Conservation (phyloP, 2,113 vertebrate species). For the Pogona vitticeps region DNA sequence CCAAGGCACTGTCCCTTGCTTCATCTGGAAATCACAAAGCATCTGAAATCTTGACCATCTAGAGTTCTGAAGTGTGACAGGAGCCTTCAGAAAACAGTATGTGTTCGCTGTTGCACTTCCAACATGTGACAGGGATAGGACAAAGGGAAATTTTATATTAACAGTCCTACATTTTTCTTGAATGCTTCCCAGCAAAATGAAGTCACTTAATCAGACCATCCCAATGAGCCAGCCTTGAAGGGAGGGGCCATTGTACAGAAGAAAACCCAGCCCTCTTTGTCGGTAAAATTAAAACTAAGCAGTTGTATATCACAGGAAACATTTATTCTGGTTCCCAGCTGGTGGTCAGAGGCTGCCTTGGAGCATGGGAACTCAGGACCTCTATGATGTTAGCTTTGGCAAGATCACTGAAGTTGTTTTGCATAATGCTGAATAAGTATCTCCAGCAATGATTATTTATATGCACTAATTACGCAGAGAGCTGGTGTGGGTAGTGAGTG, state of each 20-base stretch:
- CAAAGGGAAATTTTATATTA: neutral
- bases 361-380: slow-evolving; percentile 23
- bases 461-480: neutral
- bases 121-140: neutral
- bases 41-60: neutral
- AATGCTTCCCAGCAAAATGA: neutral
- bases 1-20: too few species aligned
- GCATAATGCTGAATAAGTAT: neutral
- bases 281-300: neutral
- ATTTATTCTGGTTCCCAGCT: neutral
- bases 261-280: neutral
- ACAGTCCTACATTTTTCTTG: too few species aligned
- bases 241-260: neutral
- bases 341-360: neutral
- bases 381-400: neutral
- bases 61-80: neutral
- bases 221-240: neutral
- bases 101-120: too few species aligned
- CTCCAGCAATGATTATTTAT: neutral
- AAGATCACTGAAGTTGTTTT: neutral
- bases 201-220: neutral
- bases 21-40: too few species aligned
- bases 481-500: neutral
- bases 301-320: neutral
- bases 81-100: too few species aligned